Base-by-base conservation (phyloP, 2,888 invertebrate species). In the Emmelina monodactyla region DNA sequence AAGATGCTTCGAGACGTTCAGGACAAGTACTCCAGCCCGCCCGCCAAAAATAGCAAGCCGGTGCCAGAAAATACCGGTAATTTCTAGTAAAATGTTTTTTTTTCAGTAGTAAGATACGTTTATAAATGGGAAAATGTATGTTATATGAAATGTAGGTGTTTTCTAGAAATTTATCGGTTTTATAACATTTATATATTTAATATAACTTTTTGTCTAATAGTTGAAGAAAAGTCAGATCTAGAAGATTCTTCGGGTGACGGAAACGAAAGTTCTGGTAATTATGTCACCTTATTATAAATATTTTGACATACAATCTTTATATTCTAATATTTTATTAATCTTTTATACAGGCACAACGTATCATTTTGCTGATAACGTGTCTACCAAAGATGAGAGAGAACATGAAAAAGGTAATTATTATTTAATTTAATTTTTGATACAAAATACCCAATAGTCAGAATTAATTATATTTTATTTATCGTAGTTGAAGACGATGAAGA, bases 1-100 rank as follows among this genome's bases (percentile, higher is more conserved):
- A 71, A 75, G 51, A 66, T 79, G 66, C 50, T 79, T n/a, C 54
- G 76, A 2, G 81, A 81, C 37, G 73, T 75, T 0, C 70, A 72
- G 31, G 80, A 78, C 38, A 62, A 61, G 44, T 71, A 70, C 66
- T 57, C 73, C 40, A 56, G 55, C 11, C 62, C 66, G 2, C 56
- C 56, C 2, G 42, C 48, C 22, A 60, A 58, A 38, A 43, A 39
- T 10, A 45, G 29, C 39, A 57, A 60, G 38, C 31, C 50, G 3
- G 55, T 46, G 15, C 43, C 53, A 0, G 70, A 71, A 1, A 42
- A 42, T 15, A 42, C 42, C n/a, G 60, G 69, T 68, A 37, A 31
- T 41, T 42, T n/a, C n/a, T n/a, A n/a, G n/a, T n/a, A n/a, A n/a
- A n/a, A n/a, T n/a, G n/a, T n/a, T n/a, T n/a, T n/a, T n/a, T n/a